Evolutionary conservation across 2,888 invertebrate genomes (phyloP).

Genomic region (Parnassius mnemosyne): DNA sequence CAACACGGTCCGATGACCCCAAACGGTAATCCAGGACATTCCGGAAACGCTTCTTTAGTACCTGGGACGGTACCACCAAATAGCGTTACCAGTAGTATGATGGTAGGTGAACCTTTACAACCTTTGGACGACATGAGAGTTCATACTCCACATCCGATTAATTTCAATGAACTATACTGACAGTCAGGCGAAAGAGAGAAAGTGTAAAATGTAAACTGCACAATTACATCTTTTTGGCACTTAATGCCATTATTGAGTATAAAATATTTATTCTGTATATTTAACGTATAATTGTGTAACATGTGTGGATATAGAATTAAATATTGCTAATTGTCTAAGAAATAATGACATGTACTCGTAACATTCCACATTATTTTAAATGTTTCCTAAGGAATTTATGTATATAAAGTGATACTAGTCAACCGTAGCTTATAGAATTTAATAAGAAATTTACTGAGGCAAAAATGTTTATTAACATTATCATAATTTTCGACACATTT

Average conservation of each 20-base stretch:
- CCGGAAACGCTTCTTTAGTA: conserved; percentile 47
- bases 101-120: conserved; percentile 57
- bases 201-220: background rate
- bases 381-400: conserved; percentile 27
- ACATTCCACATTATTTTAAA: conserved; percentile 18
- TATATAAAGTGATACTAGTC: conserved; percentile 52
- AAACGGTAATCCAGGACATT: conserved; percentile 47
- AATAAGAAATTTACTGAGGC: conserved; percentile 6
- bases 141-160: conserved; percentile 63
- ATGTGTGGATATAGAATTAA: conserved; percentile 7
- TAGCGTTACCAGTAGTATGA: conserved; percentile 45
- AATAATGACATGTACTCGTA: background rate
- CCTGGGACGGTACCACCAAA: conserved; percentile 38
- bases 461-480: too few species aligned
- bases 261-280: conserved; percentile 12
- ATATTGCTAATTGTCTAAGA: background rate
- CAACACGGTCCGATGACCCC: conserved; percentile 40
- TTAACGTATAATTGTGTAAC: conserved; percentile 1
- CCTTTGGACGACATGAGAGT: conserved; percentile 65
- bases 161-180: conserved; percentile 68
- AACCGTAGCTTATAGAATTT: conserved; percentile 28
- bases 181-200: conserved; percentile 28
- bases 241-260: background rate
- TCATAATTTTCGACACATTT: background rate
- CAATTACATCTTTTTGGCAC: conserved; percentile 1